These are phyloP conservation scores for Acomys russatus DNA, from an alignment of 2,797 vertebrate genomes.

Conservation along the genomic window DNA sequence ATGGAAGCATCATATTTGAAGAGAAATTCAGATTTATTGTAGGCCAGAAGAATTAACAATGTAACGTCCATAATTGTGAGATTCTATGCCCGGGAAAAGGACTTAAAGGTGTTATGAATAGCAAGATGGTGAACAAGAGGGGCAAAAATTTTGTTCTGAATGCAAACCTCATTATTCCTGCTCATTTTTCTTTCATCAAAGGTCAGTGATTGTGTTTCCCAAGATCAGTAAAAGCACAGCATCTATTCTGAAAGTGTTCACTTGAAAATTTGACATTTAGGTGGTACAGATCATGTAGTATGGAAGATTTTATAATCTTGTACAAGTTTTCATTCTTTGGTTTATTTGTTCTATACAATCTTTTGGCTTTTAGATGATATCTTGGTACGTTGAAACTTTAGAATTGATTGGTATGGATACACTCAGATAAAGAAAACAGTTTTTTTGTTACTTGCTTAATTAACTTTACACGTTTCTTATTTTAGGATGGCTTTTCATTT, in stretches of 20 bases:
- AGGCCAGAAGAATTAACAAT: slow-evolving; percentile 10
- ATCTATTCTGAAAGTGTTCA: slow-evolving; percentile 46
- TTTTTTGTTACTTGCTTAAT: background rate
- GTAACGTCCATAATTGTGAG: background rate
- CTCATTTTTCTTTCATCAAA: slow-evolving; percentile 7
- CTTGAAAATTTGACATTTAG: slow-evolving; percentile 33
- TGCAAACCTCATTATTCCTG: background rate
- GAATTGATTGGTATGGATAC: background rate
- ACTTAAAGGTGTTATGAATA: background rate
- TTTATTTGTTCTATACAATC: background rate
- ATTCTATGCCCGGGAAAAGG: background rate
- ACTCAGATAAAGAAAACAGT: slow-evolving; percentile 35
- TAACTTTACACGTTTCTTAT: background rate
- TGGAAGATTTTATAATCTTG: background rate
- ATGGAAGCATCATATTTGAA: slow-evolving; percentile 11
- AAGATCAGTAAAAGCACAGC: background rate
- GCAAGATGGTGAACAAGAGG: background rate
- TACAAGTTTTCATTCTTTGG: background rate
- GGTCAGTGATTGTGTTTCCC: background rate
- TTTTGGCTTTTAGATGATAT: slow-evolving; percentile 1
- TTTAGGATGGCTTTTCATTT: slow-evolving; percentile 43
- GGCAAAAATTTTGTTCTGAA: background rate
- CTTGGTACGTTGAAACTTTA: slow-evolving; percentile 17
- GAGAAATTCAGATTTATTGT: slow-evolving; percentile 34
- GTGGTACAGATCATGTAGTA: background rate